Percentiles rank a stretch among this genome's conserved stretches.
These are phyloP conservation scores for Eurois occulta DNA, from an alignment of 2,888 invertebrate species.

Conservation along the genomic window DNA sequence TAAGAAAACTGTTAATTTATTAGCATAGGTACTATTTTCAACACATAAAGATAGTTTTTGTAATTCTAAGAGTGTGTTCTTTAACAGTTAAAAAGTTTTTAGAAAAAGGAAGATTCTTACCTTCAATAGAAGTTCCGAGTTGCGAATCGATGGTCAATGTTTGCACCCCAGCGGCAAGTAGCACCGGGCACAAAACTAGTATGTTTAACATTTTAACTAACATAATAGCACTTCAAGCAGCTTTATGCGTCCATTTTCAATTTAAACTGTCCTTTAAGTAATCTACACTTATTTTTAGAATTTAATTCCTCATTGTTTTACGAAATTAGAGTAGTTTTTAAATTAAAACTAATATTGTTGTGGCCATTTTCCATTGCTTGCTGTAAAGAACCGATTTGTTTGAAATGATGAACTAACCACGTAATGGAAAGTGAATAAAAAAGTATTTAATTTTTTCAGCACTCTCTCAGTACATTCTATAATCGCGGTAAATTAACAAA, in stretches of 20 bases:
- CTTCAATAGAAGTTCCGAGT: constrained; percentile 87
- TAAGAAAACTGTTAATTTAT: no score
- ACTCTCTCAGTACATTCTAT: constrained; percentile 26
- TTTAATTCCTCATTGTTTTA: constrained; percentile 43
- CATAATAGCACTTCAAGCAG: constrained; percentile 62
- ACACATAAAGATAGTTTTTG: no score
- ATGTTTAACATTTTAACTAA: constrained; percentile 82
- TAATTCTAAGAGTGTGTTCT: no score
- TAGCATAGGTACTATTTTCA: no score
- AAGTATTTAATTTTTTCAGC: constrained; percentile 14
- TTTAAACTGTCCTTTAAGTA: constrained; percentile 1
- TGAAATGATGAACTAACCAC: not conserved
- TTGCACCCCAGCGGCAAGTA: constrained; percentile 83
- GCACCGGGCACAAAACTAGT: constrained; percentile 82
- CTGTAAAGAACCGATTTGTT: constrained; percentile 1
- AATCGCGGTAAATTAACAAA: constrained; percentile 37
- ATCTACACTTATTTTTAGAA: constrained; percentile 42
- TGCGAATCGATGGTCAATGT: constrained; percentile 87
- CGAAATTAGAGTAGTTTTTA: not conserved
- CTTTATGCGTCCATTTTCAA: constrained; percentile 43
- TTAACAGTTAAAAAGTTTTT: no score
- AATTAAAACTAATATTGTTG: not conserved
- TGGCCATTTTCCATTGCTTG: constrained; percentile 33
- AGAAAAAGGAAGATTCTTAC: constrained; percentile 69
- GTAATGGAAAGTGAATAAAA: constrained; percentile 40